A percentile compares a stretch with the other conserved stretches of the same genome.
Conservation (phyloP, 1,140 invertebrate genomes). For the Colletes latitarsis region DNA sequence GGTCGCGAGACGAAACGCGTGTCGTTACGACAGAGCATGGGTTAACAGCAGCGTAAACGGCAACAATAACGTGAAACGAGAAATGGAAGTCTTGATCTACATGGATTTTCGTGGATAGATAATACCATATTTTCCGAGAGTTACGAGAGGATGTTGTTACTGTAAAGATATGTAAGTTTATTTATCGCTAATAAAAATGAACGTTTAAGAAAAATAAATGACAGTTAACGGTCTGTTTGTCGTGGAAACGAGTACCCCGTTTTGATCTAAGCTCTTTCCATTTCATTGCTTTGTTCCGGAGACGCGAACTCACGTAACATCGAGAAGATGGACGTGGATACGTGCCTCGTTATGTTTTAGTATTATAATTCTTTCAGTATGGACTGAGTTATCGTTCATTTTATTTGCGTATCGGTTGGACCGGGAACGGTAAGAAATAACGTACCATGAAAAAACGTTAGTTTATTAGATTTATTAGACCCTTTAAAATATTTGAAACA, state of each 20-base stretch:
- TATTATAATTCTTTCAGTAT: too few relatives aligned
- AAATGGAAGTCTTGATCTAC: constrained; percentile 59
- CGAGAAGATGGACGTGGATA: too few relatives aligned
- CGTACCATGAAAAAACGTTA: not conserved
- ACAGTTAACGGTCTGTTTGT: too few relatives aligned
- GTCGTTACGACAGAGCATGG: not conserved
- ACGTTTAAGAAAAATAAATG: constrained; percentile 70
- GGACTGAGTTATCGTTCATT: too few relatives aligned
- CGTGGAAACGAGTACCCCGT: not conserved
- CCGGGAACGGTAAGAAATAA: not conserved
- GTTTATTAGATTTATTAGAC: constrained; percentile 72
- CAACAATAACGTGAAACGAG: constrained; percentile 33
- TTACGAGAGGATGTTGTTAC: constrained; percentile 80
- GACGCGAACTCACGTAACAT: not conserved
- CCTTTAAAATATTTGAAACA: constrained; percentile 73
- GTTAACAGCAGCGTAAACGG: constrained; percentile 12
- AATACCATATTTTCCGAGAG: constrained; percentile 79
- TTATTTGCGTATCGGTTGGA: too few relatives aligned
- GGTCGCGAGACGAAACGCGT: constrained; percentile 8
- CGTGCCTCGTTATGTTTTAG: not conserved
- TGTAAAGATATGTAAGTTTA: constrained; percentile 82
- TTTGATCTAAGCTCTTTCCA: not conserved
- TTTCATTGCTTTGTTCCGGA: not conserved
- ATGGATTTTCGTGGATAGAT: constrained; percentile 68
- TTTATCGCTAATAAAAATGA: constrained; percentile 81